A percentile compares a stretch with the other conserved stretches of the same genome.
Conservation (phyloP, 2,888 invertebrate genomes). For the Chydorus sphaericus region DNA sequence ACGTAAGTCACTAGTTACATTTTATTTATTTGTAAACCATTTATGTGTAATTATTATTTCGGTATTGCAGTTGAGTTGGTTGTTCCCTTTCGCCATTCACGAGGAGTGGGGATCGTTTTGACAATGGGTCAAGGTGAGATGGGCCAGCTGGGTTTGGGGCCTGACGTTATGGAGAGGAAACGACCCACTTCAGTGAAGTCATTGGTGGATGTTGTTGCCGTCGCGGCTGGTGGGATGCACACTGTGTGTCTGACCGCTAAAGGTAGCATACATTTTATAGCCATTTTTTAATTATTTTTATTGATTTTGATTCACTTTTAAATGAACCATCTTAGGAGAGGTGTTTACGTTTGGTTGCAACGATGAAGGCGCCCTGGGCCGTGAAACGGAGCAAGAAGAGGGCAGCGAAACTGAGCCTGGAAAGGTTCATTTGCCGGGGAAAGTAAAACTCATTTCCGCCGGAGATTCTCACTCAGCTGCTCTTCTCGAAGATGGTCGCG, state of each 20-base stretch:
- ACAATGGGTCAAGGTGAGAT: constrained; percentile 77
- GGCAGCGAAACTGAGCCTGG: constrained; percentile 55
- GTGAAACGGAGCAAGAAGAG: constrained; percentile 61
- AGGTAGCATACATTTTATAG: constrained; percentile 47
- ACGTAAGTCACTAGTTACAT: background rate
- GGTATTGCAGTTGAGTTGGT: constrained; percentile 5
- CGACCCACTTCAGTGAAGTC: constrained; percentile 39
- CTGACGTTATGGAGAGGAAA: constrained; percentile 56
- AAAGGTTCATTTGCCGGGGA: constrained; percentile 47
- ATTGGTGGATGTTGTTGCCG: constrained; percentile 24
- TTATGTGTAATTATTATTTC: background rate
- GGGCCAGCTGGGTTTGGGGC: constrained; percentile 79
- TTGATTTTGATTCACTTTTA: too few relatives aligned
- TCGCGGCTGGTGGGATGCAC: constrained; percentile 87
- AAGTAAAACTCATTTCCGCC: constrained; percentile 56
- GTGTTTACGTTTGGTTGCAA: constrained; percentile 89
- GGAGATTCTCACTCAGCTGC: constrained; percentile 92
- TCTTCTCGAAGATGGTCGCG: constrained; percentile 66
- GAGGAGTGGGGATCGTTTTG: constrained; percentile 35
- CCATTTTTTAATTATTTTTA: background rate
- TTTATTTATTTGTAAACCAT: background rate
- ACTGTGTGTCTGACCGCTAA: constrained; percentile 65
- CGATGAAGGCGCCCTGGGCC: constrained; percentile 88
- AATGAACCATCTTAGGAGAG: constrained; percentile 30
- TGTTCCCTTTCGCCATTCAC: background rate